These are phyloP conservation scores for Platycnemis pennipes DNA, from an alignment of 2,888 invertebrate genomes.

Conservation along the genomic window DNA sequence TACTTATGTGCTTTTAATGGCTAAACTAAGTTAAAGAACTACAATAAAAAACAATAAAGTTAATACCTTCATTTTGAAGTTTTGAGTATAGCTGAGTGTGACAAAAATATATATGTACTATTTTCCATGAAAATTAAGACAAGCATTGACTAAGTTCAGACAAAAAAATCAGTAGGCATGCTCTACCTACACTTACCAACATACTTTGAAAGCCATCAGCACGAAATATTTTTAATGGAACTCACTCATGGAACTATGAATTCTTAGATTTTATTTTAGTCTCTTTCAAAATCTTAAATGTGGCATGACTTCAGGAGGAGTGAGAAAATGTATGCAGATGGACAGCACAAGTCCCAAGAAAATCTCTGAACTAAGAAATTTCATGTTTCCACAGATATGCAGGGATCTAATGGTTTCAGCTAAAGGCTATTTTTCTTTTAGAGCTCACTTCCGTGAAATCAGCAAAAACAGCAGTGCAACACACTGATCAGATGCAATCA, in stretches of 20 bases:
- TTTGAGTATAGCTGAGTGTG: not conserved
- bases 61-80: not conserved
- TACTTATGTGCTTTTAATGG: too few relatives aligned
- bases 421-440: not conserved
- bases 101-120: not conserved
- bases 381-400: not conserved
- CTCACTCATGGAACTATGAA: not conserved
- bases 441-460: not conserved
- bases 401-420: not conserved
- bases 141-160: not conserved
- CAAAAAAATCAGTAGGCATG: not conserved
- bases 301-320: not conserved
- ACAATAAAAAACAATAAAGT: not conserved
- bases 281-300: not conserved
- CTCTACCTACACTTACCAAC: not conserved
- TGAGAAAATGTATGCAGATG: not conserved
- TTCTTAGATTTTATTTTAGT: not conserved
- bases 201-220: not conserved
- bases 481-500: not conserved
- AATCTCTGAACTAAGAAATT: not conserved
- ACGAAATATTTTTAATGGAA: too few relatives aligned
- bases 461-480: not conserved
- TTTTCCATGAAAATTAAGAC: not conserved
- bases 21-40: too few relatives aligned
- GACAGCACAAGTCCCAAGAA: not conserved